Evolutionary conservation across 23 tunicate genomes (phyloP), one percentile per base, ranked within the genome.

Genomic region (Ascidia mentula): DNA sequence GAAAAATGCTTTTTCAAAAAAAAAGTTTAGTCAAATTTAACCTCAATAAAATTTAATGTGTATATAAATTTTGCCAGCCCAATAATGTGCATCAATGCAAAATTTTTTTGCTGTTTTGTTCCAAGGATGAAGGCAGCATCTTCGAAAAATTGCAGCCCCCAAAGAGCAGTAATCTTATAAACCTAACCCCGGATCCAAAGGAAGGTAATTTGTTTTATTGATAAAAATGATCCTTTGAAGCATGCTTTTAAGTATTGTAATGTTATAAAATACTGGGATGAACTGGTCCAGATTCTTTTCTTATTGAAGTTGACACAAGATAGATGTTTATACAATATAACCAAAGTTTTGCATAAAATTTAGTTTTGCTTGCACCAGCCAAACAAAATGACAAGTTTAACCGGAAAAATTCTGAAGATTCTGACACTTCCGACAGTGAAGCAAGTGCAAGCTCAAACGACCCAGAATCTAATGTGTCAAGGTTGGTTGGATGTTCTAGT

Each of bases 131-230:
- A 33, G 72, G 12, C 28, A 36, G 7, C 22, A 53, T 73, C n/a
- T 82, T 73, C 46, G 59, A 82, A 18, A 73, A 82, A 37, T 73
- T 82, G 38, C 79, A 82, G 73, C 86, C 86, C 7, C 39, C 75
- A 7, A 82, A 37, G 35, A 82, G 86, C 59, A 82, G 86, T 46
- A 82, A 82, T 72, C 86, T 82, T 22, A 82, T 82, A 7, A 82
- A 73, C 60, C 35, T 82, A 34, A 82, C 86, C 33, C 79, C 86
- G 1, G 72, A 46, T 37, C 86, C 79, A 4, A 36, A 31, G 18
- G 32, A 13, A 34, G 79, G 86, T 82, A 73, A 2, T 71, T 6
- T 6, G 1, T 42, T 15, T 42, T 12, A 9, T 42, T 42, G 53
- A 9, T 42, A 15, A 9, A 42, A 42, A 15, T 9, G 53, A 42